Conservation (phyloP, 2,113 vertebrate genomes). For the Athene cunicularia region DNA sequence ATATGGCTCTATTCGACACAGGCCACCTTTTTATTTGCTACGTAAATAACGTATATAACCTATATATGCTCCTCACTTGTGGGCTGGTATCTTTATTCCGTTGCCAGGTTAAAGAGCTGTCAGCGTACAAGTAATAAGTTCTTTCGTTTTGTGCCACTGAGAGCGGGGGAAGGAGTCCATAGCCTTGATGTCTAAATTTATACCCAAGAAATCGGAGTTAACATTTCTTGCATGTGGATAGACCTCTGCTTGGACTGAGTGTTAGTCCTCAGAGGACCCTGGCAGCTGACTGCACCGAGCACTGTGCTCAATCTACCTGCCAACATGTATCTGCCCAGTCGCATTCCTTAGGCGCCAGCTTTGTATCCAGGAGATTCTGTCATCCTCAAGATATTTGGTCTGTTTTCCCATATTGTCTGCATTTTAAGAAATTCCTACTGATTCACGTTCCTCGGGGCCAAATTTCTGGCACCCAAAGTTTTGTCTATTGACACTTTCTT, state of each 20-base stretch:
- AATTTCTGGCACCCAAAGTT: not conserved
- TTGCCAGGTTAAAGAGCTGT: not conserved
- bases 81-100: not conserved
- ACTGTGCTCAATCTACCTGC: not conserved
- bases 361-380: not conserved
- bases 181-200: not conserved
- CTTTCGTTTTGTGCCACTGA: not conserved
- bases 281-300: not conserved
- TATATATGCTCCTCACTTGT: not conserved
- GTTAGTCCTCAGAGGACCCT: not conserved
- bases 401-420: not conserved
- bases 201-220: not conserved
- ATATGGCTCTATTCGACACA: not conserved
- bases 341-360: not conserved
- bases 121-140: not conserved
- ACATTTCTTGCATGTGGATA: fast-evolving
- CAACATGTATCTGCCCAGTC: not conserved
- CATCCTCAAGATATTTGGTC: not conserved
- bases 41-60: not conserved
- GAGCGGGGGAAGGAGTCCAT: not conserved
- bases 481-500: not conserved
- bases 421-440: not conserved
- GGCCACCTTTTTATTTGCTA: not conserved
- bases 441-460: not conserved
- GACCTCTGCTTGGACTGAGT: not conserved